These are phyloP conservation scores for Andrena chrysosceles DNA, from an alignment of 2,888 invertebrate species.

Conservation along the genomic window DNA sequence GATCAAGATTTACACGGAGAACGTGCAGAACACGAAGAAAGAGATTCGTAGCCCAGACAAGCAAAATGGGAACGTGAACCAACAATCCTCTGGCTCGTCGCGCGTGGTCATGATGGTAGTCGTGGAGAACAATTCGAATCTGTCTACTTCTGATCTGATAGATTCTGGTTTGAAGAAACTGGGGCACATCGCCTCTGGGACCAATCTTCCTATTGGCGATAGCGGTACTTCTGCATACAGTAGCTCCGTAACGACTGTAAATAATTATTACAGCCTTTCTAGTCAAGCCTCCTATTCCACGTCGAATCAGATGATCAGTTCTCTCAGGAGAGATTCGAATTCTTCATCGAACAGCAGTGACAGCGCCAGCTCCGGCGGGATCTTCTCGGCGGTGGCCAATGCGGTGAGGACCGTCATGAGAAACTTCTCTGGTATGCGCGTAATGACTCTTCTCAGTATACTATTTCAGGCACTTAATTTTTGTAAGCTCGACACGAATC, in stretches of 20 bases:
- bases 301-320: neutral
- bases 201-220: slow-evolving; percentile 1
- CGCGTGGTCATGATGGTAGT: slow-evolving; percentile 81
- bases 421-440: slow-evolving; percentile 76
- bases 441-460: neutral
- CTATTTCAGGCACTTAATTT: neutral
- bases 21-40: slow-evolving; percentile 58
- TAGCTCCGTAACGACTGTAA: slow-evolving; percentile 67
- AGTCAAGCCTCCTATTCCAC: slow-evolving; percentile 59
- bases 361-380: slow-evolving; percentile 63
- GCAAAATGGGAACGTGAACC: neutral
- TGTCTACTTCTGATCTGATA: slow-evolving; percentile 73
- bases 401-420: slow-evolving; percentile 77
- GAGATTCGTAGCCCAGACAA: slow-evolving; percentile 50
- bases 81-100: slow-evolving; percentile 62
- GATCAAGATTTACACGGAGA: slow-evolving; percentile 49
- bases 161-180: slow-evolving; percentile 78
- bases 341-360: slow-evolving; percentile 25
- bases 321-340: neutral
- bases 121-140: slow-evolving; percentile 71
- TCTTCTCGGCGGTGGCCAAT: slow-evolving; percentile 78
- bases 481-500: neutral
- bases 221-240: slow-evolving; percentile 21
- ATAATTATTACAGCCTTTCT: slow-evolving; percentile 71
- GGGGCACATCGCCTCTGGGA: slow-evolving; percentile 54